A percentile compares a stretch with the other conserved stretches of the same genome.
phyloP scores from a whole-genome alignment of 2,888 invertebrate genomes.

The Coleophora flavipennella region DNA sequence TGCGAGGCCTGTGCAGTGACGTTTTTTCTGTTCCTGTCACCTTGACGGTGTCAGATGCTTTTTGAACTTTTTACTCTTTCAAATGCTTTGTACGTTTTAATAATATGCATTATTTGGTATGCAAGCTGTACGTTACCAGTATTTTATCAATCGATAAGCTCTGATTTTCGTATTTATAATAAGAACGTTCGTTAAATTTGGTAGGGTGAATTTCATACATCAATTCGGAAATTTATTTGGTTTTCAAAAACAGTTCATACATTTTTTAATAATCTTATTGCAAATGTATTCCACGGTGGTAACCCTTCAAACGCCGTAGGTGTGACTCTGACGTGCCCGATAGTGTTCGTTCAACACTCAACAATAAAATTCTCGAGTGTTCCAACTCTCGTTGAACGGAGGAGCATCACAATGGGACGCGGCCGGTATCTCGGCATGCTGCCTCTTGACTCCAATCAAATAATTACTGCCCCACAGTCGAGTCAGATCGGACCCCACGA shows the following conservation, averaged over 20 bases:
- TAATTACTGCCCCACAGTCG: constrained; percentile 70
- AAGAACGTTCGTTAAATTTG: constrained; percentile 13
- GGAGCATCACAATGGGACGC: constrained; percentile 42
- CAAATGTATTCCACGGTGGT: constrained; percentile 23
- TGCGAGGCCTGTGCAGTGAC: constrained; percentile 47
- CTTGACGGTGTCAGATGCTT: constrained; percentile 59
- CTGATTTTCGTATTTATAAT: constrained; percentile 2
- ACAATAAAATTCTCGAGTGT: constrained; percentile 44
- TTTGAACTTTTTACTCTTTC: constrained; percentile 38
- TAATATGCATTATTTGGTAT: constrained; percentile 47
- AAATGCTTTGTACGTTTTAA: constrained; percentile 34
- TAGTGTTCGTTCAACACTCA: constrained; percentile 9
- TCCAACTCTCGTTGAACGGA: constrained; percentile 35
- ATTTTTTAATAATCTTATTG: too few species aligned
- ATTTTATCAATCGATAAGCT: constrained; percentile 47
- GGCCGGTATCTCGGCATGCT: constrained; percentile 59
- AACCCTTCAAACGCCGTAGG: constrained; percentile 59
- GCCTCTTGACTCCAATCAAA: constrained; percentile 72
- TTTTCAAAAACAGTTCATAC: too few species aligned
- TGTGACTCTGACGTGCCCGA: constrained; percentile 43
- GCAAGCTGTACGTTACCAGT: constrained; percentile 46
- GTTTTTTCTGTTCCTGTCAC: constrained; percentile 61
- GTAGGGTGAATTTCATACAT: too few species aligned
- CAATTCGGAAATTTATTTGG: too few species aligned
- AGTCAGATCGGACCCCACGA: constrained; percentile 49